phyloP scores from a whole-genome alignment of 2,888 invertebrate genomes.

The Eilema sororculum region DNA sequence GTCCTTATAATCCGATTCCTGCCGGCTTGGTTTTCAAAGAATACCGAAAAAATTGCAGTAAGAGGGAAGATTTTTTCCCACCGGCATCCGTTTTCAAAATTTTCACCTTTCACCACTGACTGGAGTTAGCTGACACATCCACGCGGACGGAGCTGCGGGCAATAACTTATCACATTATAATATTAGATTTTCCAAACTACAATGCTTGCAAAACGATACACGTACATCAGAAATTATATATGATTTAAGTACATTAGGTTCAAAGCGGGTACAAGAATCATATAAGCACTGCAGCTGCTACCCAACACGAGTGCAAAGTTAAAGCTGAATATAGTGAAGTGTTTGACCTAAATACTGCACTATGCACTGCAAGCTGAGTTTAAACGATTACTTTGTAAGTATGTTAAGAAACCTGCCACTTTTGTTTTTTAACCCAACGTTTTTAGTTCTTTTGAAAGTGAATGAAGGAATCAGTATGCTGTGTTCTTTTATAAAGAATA shows the following conservation, averaged over 20 bases:
- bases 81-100: no score
- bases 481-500: no score
- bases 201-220: constrained; percentile 24
- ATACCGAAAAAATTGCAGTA: no score
- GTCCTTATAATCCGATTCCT: no score
- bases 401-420: background rate
- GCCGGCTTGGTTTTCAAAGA: no score
- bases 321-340: constrained; percentile 52
- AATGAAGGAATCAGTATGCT: no score
- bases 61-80: no score
- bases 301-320: constrained; percentile 37
- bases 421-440: background rate
- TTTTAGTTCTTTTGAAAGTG: background rate
- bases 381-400: background rate
- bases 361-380: background rate
- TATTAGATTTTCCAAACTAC: constrained; percentile 11
- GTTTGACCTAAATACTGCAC: constrained; percentile 56
- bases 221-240: constrained; percentile 43
- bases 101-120: no score
- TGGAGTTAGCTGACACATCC: no score
- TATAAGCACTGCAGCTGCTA: constrained; percentile 40
- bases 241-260: constrained; percentile 34
- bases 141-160: no score
- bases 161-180: no score
- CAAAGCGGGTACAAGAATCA: constrained; percentile 40